Evolutionary conservation across 2,113 vertebrate genomes (phyloP), one percentile per base, ranked within the genome.

Genomic region (Albula glossodonta): DNA sequence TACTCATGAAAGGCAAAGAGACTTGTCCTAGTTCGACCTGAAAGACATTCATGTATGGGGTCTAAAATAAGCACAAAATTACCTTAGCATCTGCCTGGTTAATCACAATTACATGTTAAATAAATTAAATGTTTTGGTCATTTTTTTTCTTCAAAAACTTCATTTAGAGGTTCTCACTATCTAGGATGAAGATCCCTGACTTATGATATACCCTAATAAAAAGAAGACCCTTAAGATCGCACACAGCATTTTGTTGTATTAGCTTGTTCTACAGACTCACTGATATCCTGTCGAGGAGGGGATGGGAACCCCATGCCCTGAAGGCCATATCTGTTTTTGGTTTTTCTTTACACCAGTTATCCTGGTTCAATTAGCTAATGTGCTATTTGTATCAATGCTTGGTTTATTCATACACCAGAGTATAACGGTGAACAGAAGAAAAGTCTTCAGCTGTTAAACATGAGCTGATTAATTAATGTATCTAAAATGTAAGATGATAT

Each of bases 11-110:
- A 22, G 52, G 84, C 41, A 80, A 80, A 63, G 19, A 51, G 79
- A 60, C n/a, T 80, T 80, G 77, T 74, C 84, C 84, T 85, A 60
- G 52, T 41, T 84, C 49, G 17, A 52, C 51, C 51, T 57, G 74
- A 79, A 48, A 41, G 77, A 80, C 78, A 50, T 80, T 52, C 13
- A 31, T 49, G 52, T 31, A 49, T 79, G 53, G 77, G 51, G 19
- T 82, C 81, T n/a, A 60, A 49, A 78, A 52, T 52, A 85, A 49
- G 17, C 77, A 31, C 13, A 25, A 85, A 80, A 63, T 17, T 85
- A 80, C 84, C 48, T 0, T 48, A 63, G 80, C 78, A 78, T 11
- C 78, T 25, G 53, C 48, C 63, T 85, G 49, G 53, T 85, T 80
- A 85, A 80, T 85, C 78, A 50, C 84, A 53, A 41, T 78, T 85